Conservation (phyloP, 2,113 vertebrate species). For the Apteryx owenii region DNA sequence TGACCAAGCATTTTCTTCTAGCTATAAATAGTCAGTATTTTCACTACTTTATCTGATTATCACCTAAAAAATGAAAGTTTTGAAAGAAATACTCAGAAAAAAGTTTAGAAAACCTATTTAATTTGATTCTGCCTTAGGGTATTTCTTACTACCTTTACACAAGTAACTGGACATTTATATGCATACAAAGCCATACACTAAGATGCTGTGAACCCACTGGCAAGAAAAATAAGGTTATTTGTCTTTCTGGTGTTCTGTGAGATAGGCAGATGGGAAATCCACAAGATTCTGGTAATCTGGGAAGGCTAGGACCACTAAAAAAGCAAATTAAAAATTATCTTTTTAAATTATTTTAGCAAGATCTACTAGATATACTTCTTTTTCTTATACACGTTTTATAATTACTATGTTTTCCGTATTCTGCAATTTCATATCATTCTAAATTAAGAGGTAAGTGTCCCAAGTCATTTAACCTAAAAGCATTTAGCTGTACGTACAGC, state of each 20-base stretch:
- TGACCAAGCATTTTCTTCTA: background rate
- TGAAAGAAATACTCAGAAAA: background rate
- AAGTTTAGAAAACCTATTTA: background rate
- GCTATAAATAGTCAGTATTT: background rate
- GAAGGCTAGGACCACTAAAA: background rate
- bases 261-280: background rate
- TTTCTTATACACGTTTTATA: background rate
- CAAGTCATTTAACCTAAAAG: background rate
- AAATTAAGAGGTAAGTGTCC: background rate
- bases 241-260: background rate
- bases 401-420: background rate
- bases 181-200: background rate
- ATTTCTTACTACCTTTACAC: background rate
- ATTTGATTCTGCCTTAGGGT: background rate
- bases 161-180: background rate
- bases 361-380: background rate
- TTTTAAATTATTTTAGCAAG: background rate
- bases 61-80: slow-evolving; percentile 1
- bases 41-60: background rate
- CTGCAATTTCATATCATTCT: background rate
- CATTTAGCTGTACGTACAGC: background rate
- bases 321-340: background rate
- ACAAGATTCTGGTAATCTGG: background rate
- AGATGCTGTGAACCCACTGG: background rate
- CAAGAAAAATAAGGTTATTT: background rate